Evolutionary conservation across 2,888 invertebrate species (phyloP).

Genomic region (Alloplasta piceator): DNA sequence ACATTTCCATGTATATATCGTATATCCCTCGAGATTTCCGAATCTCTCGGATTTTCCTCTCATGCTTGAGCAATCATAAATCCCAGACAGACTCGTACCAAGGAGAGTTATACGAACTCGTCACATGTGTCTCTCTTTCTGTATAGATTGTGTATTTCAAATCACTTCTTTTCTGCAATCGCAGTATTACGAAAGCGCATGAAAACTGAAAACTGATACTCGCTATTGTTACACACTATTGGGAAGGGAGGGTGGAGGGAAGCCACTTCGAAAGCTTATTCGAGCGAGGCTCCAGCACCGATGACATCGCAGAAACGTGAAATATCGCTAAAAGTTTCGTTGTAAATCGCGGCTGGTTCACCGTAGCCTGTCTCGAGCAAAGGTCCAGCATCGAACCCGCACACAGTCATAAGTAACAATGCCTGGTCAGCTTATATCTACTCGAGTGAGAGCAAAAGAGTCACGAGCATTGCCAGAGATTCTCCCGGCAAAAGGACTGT

Average conservation of each 20-base stretch:
- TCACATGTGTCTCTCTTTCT: background rate
- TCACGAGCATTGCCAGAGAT: constrained; percentile 22
- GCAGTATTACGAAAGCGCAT: constrained; percentile 17
- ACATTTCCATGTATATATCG: background rate
- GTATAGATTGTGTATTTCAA: constrained; percentile 11
- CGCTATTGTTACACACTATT: constrained; percentile 22
- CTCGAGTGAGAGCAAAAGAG: constrained; percentile 50
- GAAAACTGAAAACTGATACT: background rate
- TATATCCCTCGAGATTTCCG: constrained; percentile 33
- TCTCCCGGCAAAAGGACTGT: constrained; percentile 30
- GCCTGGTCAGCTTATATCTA: constrained; percentile 64
- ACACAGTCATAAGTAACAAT: constrained; percentile 64
- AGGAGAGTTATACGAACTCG: background rate
- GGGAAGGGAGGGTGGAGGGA: constrained; percentile 26
- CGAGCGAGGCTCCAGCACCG: constrained; percentile 57
- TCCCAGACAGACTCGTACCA: constrained; percentile 21
- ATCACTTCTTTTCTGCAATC: constrained; percentile 18
- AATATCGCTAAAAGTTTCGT: constrained; percentile 66
- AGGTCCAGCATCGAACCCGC: constrained; percentile 35
- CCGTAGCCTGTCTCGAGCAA: constrained; percentile 57
- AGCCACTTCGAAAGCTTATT: constrained; percentile 60
- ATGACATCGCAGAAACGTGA: constrained; percentile 65
- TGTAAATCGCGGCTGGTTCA: constrained; percentile 63
- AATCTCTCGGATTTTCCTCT: constrained; percentile 33
- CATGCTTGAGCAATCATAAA: constrained; percentile 46